phyloP scores from a whole-genome alignment of 37 sponge, comb jelly and placozoan species.

The Dysidea cf. avara region DNA sequence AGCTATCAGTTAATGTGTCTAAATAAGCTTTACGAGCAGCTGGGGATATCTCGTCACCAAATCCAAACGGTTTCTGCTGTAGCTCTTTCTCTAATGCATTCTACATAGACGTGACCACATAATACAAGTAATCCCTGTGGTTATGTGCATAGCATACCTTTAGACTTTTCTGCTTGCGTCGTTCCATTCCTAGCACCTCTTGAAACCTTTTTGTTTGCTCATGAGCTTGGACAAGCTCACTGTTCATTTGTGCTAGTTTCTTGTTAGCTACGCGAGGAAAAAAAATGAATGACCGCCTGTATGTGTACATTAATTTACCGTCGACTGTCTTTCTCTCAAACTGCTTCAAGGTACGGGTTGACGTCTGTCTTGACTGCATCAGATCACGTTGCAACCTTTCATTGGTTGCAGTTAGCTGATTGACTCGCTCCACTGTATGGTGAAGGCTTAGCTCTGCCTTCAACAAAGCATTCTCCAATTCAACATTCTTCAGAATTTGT shows the following conservation, averaged over 20 bases:
- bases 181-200: constrained; percentile 67
- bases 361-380: constrained; percentile 41
- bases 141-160: constrained; percentile 26
- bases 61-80: constrained; percentile 30
- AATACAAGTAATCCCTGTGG: not conserved
- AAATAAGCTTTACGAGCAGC: constrained; percentile 75
- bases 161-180: constrained; percentile 73
- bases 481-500: constrained; percentile 60
- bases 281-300: too few relatives aligned
- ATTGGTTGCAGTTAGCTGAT: constrained; percentile 29
- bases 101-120: constrained; percentile 26
- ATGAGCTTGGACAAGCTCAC: constrained; percentile 71
- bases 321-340: constrained; percentile 78
- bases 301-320: constrained; percentile 18
- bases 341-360: constrained; percentile 59
- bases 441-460: constrained; percentile 55
- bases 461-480: constrained; percentile 67
- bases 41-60: constrained; percentile 25
- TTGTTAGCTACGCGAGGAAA: constrained; percentile 50
- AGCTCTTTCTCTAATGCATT: constrained; percentile 82
- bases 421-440: constrained; percentile 50
- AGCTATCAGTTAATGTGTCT: constrained; percentile 65
- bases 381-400: constrained; percentile 55
- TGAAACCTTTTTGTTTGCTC: constrained; percentile 80
- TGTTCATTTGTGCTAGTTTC: constrained; percentile 62